These are phyloP conservation scores for Grantiella picta DNA, from an alignment of 2,113 vertebrate species.

Conservation along the genomic window DNA sequence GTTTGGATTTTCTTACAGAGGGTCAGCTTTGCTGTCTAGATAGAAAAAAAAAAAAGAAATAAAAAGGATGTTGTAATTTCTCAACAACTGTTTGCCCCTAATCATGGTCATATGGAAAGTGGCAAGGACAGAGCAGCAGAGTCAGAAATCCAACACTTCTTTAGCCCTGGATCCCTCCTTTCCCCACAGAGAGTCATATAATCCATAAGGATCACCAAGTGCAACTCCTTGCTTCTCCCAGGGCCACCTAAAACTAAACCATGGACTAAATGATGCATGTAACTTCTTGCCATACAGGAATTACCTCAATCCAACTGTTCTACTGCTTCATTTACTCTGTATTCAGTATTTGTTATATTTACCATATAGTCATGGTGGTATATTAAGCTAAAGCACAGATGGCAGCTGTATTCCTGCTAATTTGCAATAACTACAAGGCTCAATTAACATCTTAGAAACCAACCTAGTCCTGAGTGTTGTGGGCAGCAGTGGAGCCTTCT, in stretches of 20 bases:
- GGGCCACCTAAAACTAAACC: neutral
- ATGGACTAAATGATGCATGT: rapidly evolving
- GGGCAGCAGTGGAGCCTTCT: neutral
- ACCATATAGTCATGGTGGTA: rapidly evolving
- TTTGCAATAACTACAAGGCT: neutral
- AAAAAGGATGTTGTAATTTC: neutral
- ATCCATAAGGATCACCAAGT: neutral
- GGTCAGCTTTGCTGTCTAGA: neutral
- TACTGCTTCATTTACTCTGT: neutral
- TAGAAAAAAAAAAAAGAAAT: neutral
- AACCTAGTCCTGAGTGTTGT: neutral
- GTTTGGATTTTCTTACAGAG: neutral
- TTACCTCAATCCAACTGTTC: neutral
- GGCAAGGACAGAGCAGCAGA: neutral
- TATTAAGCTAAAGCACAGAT: neutral
- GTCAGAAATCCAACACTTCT: neutral
- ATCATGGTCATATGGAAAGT: neutral
- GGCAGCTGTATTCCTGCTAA: neutral
- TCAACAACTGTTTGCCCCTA: neutral
- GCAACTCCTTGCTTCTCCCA: neutral
- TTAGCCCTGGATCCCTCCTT: neutral
- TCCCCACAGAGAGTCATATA: neutral
- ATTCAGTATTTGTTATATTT: neutral
- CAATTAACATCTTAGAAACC: neutral
- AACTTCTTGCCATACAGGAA: neutral